These are phyloP conservation scores for Gambelia wislizenii DNA, from an alignment of 2,797 vertebrate genomes.

Conservation along the genomic window DNA sequence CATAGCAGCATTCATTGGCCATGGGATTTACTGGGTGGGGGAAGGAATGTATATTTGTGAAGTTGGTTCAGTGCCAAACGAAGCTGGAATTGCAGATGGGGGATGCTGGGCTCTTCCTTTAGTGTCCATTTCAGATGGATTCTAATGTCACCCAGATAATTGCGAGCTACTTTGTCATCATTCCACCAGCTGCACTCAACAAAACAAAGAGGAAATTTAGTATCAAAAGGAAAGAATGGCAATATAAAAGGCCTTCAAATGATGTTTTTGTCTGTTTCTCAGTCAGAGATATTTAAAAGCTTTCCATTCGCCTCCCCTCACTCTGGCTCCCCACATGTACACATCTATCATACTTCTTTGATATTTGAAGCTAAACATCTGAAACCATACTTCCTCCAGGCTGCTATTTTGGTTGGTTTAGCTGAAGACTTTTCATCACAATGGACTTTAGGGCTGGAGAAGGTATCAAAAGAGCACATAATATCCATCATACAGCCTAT, in stretches of 20 bases:
- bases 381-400: slow-evolving; percentile 60
- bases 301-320: slow-evolving; percentile 67
- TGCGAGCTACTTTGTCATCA: slow-evolving; percentile 76
- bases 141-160: slow-evolving; percentile 80
- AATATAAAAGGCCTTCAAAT: slow-evolving; percentile 83
- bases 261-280: slow-evolving; percentile 80
- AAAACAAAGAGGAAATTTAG: slow-evolving; percentile 82
- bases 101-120: slow-evolving; percentile 75
- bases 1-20: slow-evolving; percentile 73
- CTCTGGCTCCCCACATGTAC: slow-evolving; percentile 32
- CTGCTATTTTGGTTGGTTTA: slow-evolving; percentile 33
- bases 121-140: slow-evolving; percentile 83
- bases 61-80: slow-evolving; percentile 77
- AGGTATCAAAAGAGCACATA: slow-evolving; percentile 59
- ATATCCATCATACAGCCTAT: slow-evolving; percentile 34
- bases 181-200: slow-evolving; percentile 79
- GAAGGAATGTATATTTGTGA: slow-evolving; percentile 70
- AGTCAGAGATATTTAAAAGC: slow-evolving; percentile 79
- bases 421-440: slow-evolving; percentile 53
- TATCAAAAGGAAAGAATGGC: slow-evolving; percentile 73
- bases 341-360: slow-evolving; percentile 37
- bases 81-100: slow-evolving; percentile 77
- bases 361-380: slow-evolving; percentile 59
- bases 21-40: slow-evolving; percentile 63
- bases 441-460: slow-evolving; percentile 57